Evolutionary conservation across 2,797 vertebrate genomes (phyloP).

Genomic region (Sciurus vulgaris): DNA sequence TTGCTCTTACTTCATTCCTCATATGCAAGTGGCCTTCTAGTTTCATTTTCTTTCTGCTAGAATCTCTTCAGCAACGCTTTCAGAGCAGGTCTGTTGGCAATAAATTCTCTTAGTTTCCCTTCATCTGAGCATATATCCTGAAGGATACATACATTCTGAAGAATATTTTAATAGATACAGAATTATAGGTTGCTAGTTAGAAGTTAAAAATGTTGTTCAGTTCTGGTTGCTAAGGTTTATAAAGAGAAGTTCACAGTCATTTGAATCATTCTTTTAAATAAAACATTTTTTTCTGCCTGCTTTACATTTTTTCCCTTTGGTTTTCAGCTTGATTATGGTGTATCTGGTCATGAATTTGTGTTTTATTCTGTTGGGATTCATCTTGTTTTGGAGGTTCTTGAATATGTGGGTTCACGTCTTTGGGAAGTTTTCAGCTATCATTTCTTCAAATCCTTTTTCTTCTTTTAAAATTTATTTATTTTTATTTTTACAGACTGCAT

Average conservation of each 20-base stretch:
- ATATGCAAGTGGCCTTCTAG: not conserved
- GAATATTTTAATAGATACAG: not conserved
- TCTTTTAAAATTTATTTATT: no score
- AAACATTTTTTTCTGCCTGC: not conserved
- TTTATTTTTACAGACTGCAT: no score
- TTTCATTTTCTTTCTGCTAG: not conserved
- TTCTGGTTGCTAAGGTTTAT: not conserved
- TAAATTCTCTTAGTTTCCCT: not conserved
- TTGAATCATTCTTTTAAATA: not conserved
- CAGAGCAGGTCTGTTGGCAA: not conserved
- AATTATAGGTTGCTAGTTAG: not conserved
- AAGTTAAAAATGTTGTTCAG: not conserved
- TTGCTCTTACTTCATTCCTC: not conserved
- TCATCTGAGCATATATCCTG: not conserved
- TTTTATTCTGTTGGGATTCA: not conserved
- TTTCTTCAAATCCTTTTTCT: conserved; percentile 13
- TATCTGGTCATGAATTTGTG: not conserved
- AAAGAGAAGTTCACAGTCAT: not conserved
- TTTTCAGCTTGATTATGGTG: not conserved
- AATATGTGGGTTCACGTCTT: not conserved
- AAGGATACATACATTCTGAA: not conserved
- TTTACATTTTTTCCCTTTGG: not conserved
- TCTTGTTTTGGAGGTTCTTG: not conserved
- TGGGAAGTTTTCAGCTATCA: not conserved
- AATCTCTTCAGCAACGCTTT: not conserved